A percentile compares a stretch with the other conserved stretches of the same genome.
These are phyloP conservation scores for Diabrotica balteata DNA, from an alignment of 2,888 invertebrate species.

Conservation along the genomic window DNA sequence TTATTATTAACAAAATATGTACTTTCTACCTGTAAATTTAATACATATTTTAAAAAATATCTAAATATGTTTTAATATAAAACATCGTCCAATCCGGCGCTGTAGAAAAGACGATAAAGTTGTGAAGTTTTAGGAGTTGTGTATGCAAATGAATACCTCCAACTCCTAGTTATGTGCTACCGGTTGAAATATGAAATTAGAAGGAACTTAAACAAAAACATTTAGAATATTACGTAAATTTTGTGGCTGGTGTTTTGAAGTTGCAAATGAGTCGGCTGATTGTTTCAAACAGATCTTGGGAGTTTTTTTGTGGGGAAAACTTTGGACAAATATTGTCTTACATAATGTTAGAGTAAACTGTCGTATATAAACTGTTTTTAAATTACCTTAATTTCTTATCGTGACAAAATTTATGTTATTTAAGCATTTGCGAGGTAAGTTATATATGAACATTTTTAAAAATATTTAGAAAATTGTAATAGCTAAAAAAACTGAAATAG, in stretches of 20 bases:
- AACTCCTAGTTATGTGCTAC: slow-evolving; percentile 44
- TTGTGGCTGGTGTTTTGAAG: slow-evolving; percentile 17
- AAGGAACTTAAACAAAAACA: slow-evolving; percentile 50
- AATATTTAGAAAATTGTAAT: no score
- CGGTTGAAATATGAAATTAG: slow-evolving; percentile 51
- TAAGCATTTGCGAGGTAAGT: no score
- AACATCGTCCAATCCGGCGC: not conserved
- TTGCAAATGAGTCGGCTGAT: slow-evolving; percentile 27
- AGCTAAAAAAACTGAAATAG: no score
- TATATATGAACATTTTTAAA: no score
- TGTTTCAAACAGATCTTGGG: slow-evolving; percentile 22
- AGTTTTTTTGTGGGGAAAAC: slow-evolving; percentile 10
- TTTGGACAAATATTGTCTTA: slow-evolving; percentile 18
- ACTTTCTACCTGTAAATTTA: no score
- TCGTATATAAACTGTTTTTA: not conserved
- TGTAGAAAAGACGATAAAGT: slow-evolving; percentile 18
- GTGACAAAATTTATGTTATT: no score
- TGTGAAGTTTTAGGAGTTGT: slow-evolving; percentile 40
- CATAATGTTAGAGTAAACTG: slow-evolving; percentile 5
- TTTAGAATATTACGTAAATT: slow-evolving; percentile 27
- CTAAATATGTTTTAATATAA: no score
- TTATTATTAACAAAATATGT: no score
- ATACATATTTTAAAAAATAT: no score
- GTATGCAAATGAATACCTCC: slow-evolving; percentile 58
- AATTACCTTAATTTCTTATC: not conserved